Conservation (phyloP, 1,140 invertebrate species). For the Dufourea novaeangliae region DNA sequence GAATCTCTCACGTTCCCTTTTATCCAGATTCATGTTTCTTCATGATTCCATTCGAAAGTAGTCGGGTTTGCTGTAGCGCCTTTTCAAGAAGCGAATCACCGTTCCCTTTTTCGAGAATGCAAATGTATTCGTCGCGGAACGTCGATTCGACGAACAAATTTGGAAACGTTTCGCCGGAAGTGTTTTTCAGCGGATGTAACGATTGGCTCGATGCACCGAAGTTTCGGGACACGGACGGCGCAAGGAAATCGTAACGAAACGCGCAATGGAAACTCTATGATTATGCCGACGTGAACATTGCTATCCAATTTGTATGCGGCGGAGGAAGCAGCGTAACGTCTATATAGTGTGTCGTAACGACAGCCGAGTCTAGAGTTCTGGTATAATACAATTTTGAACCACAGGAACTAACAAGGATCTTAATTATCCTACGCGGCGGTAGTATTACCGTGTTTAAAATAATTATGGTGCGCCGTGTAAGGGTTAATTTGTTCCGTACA, state of each 20-base stretch:
- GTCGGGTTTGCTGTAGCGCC: neutral
- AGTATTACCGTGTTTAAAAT: neutral
- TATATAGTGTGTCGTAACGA: conserved; percentile 41
- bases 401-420: neutral
- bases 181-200: conserved; percentile 17
- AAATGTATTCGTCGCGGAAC: neutral
- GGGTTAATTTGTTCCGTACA: neutral
- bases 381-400: conserved; percentile 38
- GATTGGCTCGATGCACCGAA: conserved; percentile 4
- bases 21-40: no score
- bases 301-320: conserved; percentile 57
- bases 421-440: conserved; percentile 6
- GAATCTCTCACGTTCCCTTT: no score
- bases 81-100: neutral
- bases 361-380: conserved; percentile 30
- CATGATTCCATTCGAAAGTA: neutral
- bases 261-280: conserved; percentile 55
- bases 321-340: conserved; percentile 39
- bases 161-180: neutral
- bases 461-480: neutral
- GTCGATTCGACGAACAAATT: neutral
- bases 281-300: conserved; percentile 40
- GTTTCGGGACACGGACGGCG: conserved; percentile 13
- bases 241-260: conserved; percentile 52
- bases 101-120: neutral